Base-by-base conservation (phyloP, 2,888 invertebrate genomes). In the Crossocerus cetratus region DNA sequence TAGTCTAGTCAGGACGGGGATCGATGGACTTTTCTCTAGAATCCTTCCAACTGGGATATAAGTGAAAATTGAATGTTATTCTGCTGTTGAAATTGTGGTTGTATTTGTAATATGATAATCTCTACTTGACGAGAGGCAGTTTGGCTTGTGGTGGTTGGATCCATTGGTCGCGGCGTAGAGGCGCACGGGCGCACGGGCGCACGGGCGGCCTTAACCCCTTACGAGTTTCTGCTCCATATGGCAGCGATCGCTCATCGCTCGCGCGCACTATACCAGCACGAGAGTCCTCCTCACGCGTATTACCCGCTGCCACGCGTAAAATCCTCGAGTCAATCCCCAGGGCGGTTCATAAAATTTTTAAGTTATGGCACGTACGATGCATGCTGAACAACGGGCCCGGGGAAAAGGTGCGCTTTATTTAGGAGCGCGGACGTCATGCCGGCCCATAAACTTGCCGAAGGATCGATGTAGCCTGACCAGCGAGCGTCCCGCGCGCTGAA, bases 361-460 rank as follows among this genome's bases (percentile, higher is more conserved):
- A 76, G 64, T 69, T 70, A 65, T 66, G 45, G 56, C 68, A 65
- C 53, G 56, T 53, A 62, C 58, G 62, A n/a, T 11, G 44, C 61
- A 32, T 53, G 57, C 68, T 59, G 57, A 65, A 61, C 62, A 53
- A 61, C 65, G 13, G 20, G 49, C 61, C 55, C 64, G 32, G 8
- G 8, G 65, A 73, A 60, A 62, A 73, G 65, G 16, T 61, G 66
- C 43, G 56, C 64, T 80, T 78, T 80, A 82, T 78, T 83, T 71
- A 77, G 65, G 64, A 49, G 44, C 56, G 59, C 59, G 54, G 23
- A 59, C 42, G 56, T 63, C 45, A 60, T 59, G 62, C 56, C 56
- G 60, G 57, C 44, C 69, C 74, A 72, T 81, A 80, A 84, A 84
- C 73, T 77, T 76, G 65, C 69, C 73, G 76, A 78, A 76, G 58